These are phyloP conservation scores for Aphelinus certus DNA, from an alignment of 1,140 invertebrate species.

Conservation along the genomic window DNA sequence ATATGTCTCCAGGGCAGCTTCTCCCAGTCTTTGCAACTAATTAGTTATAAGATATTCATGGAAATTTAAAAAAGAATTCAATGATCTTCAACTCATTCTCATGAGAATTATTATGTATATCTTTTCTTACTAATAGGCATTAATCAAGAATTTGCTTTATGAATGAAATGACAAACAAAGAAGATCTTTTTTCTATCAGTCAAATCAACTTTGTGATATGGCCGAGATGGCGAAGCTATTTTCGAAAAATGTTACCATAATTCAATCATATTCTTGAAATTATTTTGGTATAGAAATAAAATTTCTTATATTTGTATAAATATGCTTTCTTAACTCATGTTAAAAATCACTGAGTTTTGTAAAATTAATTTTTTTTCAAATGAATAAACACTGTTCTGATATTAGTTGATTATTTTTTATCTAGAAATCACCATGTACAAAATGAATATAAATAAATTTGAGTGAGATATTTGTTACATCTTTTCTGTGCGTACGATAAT, in stretches of 20 bases:
- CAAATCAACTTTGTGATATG: constrained; percentile 32
- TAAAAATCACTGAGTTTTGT: constrained; percentile 13
- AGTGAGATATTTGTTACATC: constrained; percentile 38
- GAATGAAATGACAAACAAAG: constrained; percentile 23
- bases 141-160: constrained; percentile 1
- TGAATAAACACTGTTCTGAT: constrained; percentile 18
- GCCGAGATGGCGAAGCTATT: constrained; percentile 10
- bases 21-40: no score
- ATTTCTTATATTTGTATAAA: constrained; percentile 8
- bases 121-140: no score
- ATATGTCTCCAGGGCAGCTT: no score
- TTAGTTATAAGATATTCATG: no score
- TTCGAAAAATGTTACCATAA: constrained; percentile 16
- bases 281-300: constrained; percentile 22
- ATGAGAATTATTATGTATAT: no score
- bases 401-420: constrained; percentile 40
- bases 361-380: constrained; percentile 21
- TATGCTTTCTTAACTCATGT: constrained; percentile 20
- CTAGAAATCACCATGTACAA: constrained; percentile 56
- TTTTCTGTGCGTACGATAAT: constrained; percentile 35
- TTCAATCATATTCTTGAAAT: constrained; percentile 8
- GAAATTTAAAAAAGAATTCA: no score
- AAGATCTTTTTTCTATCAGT: not conserved
- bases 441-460: constrained; percentile 62
- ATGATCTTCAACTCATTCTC: no score